phyloP scores from a whole-genome alignment of 1,140 invertebrate genomes.

The Drosophila aff. region DNA sequence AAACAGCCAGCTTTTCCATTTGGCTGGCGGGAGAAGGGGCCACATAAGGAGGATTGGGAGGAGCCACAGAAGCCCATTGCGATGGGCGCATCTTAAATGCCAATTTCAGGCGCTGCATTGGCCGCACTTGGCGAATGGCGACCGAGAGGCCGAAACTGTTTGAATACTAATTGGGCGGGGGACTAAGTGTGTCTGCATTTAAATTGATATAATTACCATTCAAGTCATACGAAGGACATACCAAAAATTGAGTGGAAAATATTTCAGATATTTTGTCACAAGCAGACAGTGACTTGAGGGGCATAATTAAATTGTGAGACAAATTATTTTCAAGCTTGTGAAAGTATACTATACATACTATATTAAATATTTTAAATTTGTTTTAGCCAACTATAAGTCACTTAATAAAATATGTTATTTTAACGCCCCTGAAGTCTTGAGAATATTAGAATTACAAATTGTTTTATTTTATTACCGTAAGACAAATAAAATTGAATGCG shows the following conservation, averaged over 20 bases:
- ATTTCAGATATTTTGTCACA: neutral
- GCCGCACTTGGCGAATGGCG: constrained; percentile 27
- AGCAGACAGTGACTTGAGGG: neutral
- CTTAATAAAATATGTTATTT: neutral
- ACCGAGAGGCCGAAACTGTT: constrained; percentile 11
- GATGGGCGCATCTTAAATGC: constrained; percentile 59
- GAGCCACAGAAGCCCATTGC: constrained; percentile 13
- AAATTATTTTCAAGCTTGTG: neutral
- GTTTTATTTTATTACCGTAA: no score
- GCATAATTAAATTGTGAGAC: neutral
- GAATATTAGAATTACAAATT: no score
- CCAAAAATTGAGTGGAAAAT: constrained; percentile 2
- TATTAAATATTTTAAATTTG: no score
- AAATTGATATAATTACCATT: constrained; percentile 36
- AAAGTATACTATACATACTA: no score
- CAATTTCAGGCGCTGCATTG: constrained; percentile 71
- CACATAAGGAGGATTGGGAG: neutral
- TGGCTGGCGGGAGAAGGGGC: constrained; percentile 19
- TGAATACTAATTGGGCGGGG: constrained; percentile 36
- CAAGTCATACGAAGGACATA: constrained; percentile 3
- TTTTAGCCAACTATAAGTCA: neutral
- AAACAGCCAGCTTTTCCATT: constrained; percentile 54
- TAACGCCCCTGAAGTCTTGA: no score
- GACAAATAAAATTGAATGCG: no score
- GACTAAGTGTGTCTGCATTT: constrained; percentile 16